A percentile compares a stretch with the other conserved stretches of the same genome.
Conservation (phyloP, 2,888 invertebrate species). For the Prosapia bicincta region DNA sequence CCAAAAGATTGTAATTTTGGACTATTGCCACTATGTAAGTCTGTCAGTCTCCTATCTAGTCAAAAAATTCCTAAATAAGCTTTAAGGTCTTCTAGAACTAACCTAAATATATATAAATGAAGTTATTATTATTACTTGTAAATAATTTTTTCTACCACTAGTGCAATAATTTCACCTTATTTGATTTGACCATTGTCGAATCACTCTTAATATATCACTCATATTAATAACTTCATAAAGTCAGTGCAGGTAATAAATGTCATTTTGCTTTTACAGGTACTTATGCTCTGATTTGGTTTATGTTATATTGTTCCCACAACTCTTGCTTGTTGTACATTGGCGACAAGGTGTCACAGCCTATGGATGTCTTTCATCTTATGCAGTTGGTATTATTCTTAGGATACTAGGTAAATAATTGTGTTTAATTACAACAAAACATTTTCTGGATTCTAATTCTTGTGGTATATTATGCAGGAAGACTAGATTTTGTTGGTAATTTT, state of each 20-base stretch:
- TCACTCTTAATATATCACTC: no score
- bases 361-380: conserved; percentile 57
- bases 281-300: conserved; percentile 68
- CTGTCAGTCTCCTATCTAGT: no score
- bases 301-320: conserved; percentile 68
- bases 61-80: no score
- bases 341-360: conserved; percentile 62
- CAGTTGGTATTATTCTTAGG: conserved; percentile 51
- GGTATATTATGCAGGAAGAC: no score
- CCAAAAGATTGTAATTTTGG: no score
- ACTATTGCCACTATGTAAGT: no score
- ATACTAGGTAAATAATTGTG: conserved; percentile 50
- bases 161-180: background rate
- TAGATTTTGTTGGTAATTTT: no score
- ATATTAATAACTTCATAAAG: no score
- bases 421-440: no score
- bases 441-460: no score
- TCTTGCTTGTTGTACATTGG: conserved; percentile 63
- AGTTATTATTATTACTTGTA: background rate
- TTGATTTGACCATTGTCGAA: background rate
- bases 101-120: background rate
- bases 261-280: conserved; percentile 47
- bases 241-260: no score
- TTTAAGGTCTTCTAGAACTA: background rate
- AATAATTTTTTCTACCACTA: no score